A percentile compares a stretch with the other conserved stretches of the same genome.
phyloP scores from a whole-genome alignment of 2,113 vertebrate genomes.

The Myotis lucifugus region DNA sequence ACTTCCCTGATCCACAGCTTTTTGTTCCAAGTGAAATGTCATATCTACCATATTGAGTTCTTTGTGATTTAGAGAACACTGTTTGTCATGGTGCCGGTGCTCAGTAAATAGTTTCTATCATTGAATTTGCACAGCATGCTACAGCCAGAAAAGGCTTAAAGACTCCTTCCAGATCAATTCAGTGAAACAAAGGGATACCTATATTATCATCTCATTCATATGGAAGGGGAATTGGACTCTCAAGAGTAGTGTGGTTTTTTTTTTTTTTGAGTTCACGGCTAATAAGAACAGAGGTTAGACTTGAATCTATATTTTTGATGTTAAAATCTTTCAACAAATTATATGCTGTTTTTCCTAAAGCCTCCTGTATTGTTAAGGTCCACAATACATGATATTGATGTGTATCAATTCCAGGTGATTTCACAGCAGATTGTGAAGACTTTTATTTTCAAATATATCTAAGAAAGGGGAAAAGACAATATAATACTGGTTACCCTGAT shows the following conservation, averaged over 20 bases:
- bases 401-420: background rate
- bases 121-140: background rate
- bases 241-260: background rate
- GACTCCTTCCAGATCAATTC: background rate
- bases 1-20: background rate
- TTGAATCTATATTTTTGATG: background rate
- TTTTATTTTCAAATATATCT: background rate
- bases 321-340: background rate
- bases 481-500: background rate
- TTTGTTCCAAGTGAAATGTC: background rate
- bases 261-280: background rate
- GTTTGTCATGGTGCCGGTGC: background rate
- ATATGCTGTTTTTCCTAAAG: background rate
- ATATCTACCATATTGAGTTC: background rate
- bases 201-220: background rate
- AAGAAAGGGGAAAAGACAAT: background rate
- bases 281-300: background rate
- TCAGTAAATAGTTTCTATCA: background rate
- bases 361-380: background rate
- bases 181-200: background rate
- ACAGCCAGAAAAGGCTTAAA: background rate
- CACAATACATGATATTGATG: background rate
- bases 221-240: background rate
- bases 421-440: background rate
- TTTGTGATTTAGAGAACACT: background rate